Percentiles rank a stretch among this genome's conserved stretches.
These are phyloP conservation scores for Thinocorus orbignyianus DNA, from an alignment of 2,113 vertebrate species.

Conservation along the genomic window DNA sequence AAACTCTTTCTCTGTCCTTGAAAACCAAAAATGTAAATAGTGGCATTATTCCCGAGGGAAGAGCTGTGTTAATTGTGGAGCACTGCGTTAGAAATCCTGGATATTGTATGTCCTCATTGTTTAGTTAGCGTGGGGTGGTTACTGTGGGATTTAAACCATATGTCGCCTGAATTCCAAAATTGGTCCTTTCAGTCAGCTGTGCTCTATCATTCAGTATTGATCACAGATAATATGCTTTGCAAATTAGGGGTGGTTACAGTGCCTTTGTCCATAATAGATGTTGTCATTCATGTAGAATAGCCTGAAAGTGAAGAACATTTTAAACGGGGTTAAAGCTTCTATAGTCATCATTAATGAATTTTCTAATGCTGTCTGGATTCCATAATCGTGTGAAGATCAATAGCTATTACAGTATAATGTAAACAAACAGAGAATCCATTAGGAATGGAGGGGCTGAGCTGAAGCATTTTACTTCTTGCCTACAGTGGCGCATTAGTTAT, in stretches of 20 bases:
- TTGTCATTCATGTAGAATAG: conserved; percentile 65
- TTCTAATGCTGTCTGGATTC: conserved; percentile 56
- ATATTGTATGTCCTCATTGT: conserved; percentile 55
- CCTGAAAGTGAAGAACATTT: conserved; percentile 58
- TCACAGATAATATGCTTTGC: conserved; percentile 69
- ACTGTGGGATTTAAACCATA: conserved; percentile 69
- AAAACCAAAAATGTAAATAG: conserved; percentile 71
- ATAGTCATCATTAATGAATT: conserved; percentile 63
- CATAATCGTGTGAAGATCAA: conserved; percentile 56
- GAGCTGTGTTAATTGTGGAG: conserved; percentile 55
- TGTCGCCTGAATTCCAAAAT: conserved; percentile 64
- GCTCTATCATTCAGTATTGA: conserved; percentile 56
- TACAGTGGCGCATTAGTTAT: neutral
- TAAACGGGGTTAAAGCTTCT: conserved; percentile 55
- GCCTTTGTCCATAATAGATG: conserved; percentile 62
- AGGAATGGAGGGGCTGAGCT: neutral
- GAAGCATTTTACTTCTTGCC: conserved; percentile 51
- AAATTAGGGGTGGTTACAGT: conserved; percentile 73
- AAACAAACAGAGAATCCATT: conserved; percentile 62
- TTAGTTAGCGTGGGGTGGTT: neutral
- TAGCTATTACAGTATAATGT: conserved; percentile 56
- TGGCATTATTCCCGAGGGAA: conserved; percentile 30
- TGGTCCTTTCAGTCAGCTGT: conserved; percentile 47
- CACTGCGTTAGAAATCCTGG: conserved; percentile 43
- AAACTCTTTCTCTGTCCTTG: conserved; percentile 43